Evolutionary conservation across 2,888 invertebrate genomes (phyloP).

Genomic region (Polydrusus cervinus): DNA sequence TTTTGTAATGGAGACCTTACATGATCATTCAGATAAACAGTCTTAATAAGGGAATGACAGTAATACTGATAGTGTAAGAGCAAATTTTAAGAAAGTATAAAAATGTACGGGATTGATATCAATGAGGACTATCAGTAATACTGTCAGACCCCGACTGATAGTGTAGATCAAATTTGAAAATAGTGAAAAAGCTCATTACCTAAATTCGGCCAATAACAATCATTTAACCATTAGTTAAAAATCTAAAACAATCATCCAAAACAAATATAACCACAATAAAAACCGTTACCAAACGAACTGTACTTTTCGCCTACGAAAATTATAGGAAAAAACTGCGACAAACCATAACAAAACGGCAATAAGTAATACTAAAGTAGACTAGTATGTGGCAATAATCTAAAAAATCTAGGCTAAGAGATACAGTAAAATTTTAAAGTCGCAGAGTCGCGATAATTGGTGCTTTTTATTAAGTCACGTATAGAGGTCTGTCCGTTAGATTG

Average conservation of each 20-base stretch:
- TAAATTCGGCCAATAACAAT: too few species aligned
- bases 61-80: too few species aligned
- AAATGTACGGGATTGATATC: too few species aligned
- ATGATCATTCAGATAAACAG: too few species aligned
- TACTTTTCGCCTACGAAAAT: not conserved
- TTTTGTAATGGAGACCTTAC: too few species aligned
- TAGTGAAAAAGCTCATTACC: too few species aligned
- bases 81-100: too few species aligned
- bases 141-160: too few species aligned
- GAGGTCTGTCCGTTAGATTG: conserved; percentile 40
- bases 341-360: conserved; percentile 12
- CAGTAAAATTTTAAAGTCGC: not conserved
- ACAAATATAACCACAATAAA: not conserved
- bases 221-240: too few species aligned
- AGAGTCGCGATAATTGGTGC: conserved; percentile 30
- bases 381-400: not conserved
- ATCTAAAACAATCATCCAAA: not conserved
- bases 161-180: too few species aligned
- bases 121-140: too few species aligned
- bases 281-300: not conserved
- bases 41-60: too few species aligned
- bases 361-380: not conserved
- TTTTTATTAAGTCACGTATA: conserved; percentile 37
- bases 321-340: not conserved
- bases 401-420: conserved; percentile 27